phyloP scores from a whole-genome alignment of 30 jellyfish, hydroid and myxozoan species.

The Hydra vulgaris region DNA sequence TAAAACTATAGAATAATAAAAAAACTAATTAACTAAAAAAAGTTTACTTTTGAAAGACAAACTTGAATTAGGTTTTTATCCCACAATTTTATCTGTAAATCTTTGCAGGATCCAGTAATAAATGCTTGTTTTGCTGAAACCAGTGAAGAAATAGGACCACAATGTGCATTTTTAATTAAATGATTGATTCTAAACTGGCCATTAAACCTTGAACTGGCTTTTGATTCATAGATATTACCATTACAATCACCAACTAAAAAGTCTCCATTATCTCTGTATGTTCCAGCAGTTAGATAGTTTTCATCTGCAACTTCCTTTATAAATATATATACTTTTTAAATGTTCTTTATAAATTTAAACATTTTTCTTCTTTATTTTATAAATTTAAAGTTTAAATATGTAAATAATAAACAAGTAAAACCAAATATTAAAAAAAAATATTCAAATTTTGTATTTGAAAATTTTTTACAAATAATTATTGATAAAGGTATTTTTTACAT shows the following conservation, averaged over 20 bases:
- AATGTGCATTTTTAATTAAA: slow-evolving; percentile 22
- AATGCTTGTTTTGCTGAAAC: slow-evolving; percentile 14
- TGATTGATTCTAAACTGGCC: background rate
- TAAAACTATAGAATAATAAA: too few species aligned
- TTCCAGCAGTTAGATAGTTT: background rate
- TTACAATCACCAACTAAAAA: slow-evolving; percentile 8
- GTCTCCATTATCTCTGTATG: slow-evolving; percentile 7
- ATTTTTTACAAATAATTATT: too few species aligned
- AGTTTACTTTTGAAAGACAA: background rate
- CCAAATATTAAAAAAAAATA: too few species aligned
- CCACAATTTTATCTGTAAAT: background rate
- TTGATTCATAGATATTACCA: slow-evolving; percentile 13
- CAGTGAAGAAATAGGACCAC: slow-evolving; percentile 15
- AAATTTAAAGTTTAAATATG: too few species aligned
- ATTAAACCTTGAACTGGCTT: background rate
- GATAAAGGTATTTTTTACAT: too few species aligned
- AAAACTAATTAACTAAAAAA: too few species aligned
- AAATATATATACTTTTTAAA: too few species aligned
- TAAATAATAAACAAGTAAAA: too few species aligned
- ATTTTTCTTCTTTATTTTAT: too few species aligned
- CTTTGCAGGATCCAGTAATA: slow-evolving; percentile 14
- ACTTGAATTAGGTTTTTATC: background rate
- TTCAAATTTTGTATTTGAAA: too few species aligned
- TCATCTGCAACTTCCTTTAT: slow-evolving; percentile 1
- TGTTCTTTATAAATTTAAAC: too few species aligned